Evolutionary conservation across 2,797 vertebrate species (phyloP).

Genomic region (Saxicola maurus): DNA sequence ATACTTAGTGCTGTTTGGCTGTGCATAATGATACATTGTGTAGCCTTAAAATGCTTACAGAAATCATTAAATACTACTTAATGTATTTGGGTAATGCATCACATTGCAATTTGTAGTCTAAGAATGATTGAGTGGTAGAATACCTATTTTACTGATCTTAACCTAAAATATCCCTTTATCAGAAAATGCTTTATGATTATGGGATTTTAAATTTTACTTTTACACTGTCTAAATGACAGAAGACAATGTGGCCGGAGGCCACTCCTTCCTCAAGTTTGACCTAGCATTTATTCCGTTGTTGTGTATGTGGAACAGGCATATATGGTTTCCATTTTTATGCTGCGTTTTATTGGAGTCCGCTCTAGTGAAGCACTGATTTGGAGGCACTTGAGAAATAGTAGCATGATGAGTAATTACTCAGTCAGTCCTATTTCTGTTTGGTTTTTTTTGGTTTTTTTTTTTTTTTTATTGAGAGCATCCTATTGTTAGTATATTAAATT

Average conservation of each 20-base stretch:
- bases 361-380: background rate
- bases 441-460: background rate
- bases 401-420: background rate
- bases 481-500: background rate
- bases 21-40: background rate
- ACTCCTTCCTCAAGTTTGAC: background rate
- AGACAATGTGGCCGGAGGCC: background rate
- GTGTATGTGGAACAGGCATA: background rate
- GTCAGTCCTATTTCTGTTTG: background rate
- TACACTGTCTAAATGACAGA: background rate
- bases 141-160: background rate
- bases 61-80: background rate
- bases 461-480: background rate
- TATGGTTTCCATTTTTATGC: background rate
- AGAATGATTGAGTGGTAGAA: background rate
- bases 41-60: background rate
- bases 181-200: background rate
- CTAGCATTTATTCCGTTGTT: background rate
- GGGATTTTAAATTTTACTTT: background rate
- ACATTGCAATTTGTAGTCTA: background rate
- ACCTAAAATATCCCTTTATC: background rate
- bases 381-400: background rate
- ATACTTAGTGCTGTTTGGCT: background rate
- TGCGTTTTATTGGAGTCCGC: background rate
- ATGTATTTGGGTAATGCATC: background rate